phyloP scores from a whole-genome alignment of 2,888 invertebrate species.

The Scaptomyza caliginosa region DNA sequence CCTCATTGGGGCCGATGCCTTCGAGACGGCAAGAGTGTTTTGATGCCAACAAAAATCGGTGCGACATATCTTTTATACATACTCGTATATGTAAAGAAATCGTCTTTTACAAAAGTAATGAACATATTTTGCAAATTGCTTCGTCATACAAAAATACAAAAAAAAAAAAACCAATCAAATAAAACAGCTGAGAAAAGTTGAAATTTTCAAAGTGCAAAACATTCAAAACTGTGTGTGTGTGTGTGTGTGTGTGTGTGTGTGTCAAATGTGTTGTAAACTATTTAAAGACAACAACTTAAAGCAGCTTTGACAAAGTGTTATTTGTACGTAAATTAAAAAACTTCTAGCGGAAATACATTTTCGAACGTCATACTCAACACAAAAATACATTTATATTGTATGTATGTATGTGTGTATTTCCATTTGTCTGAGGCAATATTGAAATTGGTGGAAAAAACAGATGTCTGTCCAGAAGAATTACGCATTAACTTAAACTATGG shows the following conservation, averaged over 20 bases:
- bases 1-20: slow-evolving; percentile 26
- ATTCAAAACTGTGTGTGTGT: slow-evolving; percentile 18
- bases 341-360: slow-evolving; percentile 13
- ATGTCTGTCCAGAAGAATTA: neutral
- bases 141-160: slow-evolving; percentile 1
- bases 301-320: slow-evolving; percentile 2
- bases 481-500: slow-evolving; percentile 8
- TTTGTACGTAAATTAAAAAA: slow-evolving; percentile 5
- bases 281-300: slow-evolving; percentile 18
- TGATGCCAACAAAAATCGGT: slow-evolving; percentile 16
- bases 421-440: neutral
- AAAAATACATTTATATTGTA: neutral
- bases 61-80: slow-evolving; percentile 17
- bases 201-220: slow-evolving; percentile 6
- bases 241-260: no score
- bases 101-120: slow-evolving; percentile 1
- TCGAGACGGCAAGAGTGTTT: slow-evolving; percentile 28
- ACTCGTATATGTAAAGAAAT: neutral
- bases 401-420: neutral
- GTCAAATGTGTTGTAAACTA: slow-evolving; percentile 12
- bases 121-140: slow-evolving; percentile 9
- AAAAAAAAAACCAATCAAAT: neutral
- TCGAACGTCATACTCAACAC: slow-evolving; percentile 1
- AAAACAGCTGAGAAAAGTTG: neutral
- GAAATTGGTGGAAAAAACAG: slow-evolving; percentile 16